Conservation (phyloP, 2,797 vertebrate species). For the Enteromius anoplus region DNA sequence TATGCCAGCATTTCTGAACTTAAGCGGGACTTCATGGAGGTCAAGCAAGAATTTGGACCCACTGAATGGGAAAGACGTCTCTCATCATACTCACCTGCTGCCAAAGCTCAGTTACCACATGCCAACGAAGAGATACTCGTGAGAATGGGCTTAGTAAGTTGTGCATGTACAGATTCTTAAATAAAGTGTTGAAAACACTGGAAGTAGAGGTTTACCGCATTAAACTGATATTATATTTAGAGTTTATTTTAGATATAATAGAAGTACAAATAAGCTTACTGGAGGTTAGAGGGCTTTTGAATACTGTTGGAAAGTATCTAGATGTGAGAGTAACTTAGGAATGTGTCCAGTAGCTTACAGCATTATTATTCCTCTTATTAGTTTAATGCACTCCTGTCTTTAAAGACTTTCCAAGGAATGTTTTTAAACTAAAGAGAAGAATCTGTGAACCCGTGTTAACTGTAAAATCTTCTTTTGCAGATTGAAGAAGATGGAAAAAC, state of each 20-base stretch:
- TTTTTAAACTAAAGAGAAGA: neutral
- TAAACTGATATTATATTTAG: neutral
- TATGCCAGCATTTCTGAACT: constrained; percentile 93
- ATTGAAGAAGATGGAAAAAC: constrained; percentile 39
- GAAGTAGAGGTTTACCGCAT: neutral
- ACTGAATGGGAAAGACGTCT: constrained; percentile 98
- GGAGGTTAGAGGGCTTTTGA: neutral
- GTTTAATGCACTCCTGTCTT: neutral
- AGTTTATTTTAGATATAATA: no score
- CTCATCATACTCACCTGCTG: constrained; percentile 92
- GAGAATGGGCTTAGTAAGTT: constrained; percentile 89
- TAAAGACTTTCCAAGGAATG: neutral
- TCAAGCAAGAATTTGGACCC: constrained; percentile 83
- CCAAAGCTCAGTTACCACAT: constrained; percentile 80
- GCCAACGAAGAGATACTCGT: constrained; percentile 84
- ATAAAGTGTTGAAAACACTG: neutral
- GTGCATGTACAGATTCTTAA: neutral
- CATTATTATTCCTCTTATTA: neutral
- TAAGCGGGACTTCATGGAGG: constrained; percentile 96
- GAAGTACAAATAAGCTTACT: neutral
- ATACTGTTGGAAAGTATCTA: constrained; percentile 8
- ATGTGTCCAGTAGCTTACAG: neutral
- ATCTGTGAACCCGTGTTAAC: constrained; percentile 25
- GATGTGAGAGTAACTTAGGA: neutral
- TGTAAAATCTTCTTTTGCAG: constrained; percentile 50